phyloP scores from a whole-genome alignment of 2,113 vertebrate species.

The Chionodraco myersi region DNA sequence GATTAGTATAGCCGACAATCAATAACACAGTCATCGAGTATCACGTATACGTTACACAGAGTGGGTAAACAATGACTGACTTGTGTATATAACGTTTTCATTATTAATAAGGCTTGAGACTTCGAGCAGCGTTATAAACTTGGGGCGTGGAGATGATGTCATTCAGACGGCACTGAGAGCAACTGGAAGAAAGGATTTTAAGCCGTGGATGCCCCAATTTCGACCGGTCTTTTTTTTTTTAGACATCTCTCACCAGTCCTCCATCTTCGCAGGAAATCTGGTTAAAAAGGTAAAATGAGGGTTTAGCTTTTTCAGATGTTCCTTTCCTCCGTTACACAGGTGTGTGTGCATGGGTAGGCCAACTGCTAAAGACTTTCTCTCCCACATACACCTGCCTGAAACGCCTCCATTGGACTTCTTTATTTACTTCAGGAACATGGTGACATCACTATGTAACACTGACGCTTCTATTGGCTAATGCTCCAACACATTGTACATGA shows the following conservation, averaged over 20 bases:
- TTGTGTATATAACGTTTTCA: neutral
- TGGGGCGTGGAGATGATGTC: neutral
- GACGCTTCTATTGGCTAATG: too few relatives aligned
- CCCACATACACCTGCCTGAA: too few relatives aligned
- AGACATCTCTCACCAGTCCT: neutral
- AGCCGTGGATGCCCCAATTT: neutral
- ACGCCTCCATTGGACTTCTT: too few relatives aligned
- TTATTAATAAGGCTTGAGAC: neutral
- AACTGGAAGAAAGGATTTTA: neutral
- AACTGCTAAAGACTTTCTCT: too few relatives aligned
- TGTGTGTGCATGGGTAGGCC: too few relatives aligned
- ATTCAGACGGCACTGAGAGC: neutral
- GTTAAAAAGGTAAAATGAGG: too few relatives aligned
- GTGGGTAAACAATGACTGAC: slow-evolving; percentile 28
- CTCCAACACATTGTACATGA: too few relatives aligned
- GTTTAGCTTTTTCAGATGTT: too few relatives aligned
- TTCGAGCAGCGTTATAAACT: neutral
- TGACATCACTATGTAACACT: too few relatives aligned
- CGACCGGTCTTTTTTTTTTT: neutral
- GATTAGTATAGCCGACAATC: slow-evolving; percentile 24
- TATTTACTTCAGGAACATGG: too few relatives aligned
- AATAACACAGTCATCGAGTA: slow-evolving; percentile 37
- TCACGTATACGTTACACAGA: neutral
- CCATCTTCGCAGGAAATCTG: neutral
- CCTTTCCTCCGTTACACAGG: too few relatives aligned